Conservation (phyloP, 2,113 vertebrate genomes). For the Phrynosoma blainvillii region DNA sequence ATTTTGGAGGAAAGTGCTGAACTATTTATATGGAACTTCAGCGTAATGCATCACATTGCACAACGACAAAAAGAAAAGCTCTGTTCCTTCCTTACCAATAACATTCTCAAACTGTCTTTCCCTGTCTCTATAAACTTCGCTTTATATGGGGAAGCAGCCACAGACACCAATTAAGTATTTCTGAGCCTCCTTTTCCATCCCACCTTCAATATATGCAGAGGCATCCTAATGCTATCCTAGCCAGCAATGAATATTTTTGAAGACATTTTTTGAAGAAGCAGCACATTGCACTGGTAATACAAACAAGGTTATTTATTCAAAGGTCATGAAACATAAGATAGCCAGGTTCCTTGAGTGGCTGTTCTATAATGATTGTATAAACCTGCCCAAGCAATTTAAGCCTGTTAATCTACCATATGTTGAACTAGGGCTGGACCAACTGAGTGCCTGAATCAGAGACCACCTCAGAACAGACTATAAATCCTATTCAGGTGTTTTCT, state of each 20-base stretch:
- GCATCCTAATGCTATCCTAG: not conserved
- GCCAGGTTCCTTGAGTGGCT: not conserved
- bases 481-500: no score
- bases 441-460: no score
- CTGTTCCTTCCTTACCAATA: constrained; percentile 15
- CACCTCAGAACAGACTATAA: no score
- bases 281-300: not conserved
- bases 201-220: not conserved
- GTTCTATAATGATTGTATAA: not conserved
- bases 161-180: constrained; percentile 1
- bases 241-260: constrained; percentile 6
- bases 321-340: not conserved
- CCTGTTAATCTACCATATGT: no score
- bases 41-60: not conserved
- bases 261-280: not conserved
- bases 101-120: constrained; percentile 26
- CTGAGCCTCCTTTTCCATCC: not conserved
- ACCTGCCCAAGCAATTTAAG: not conserved
- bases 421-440: no score
- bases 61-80: constrained; percentile 24
- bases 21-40: constrained; percentile 28
- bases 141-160: constrained; percentile 35
- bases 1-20: constrained; percentile 33
- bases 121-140: constrained; percentile 10
- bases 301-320: constrained; percentile 23